Evolutionary conservation across 1,140 invertebrate species (phyloP).

Genomic region (Hesperophylax magnus): DNA sequence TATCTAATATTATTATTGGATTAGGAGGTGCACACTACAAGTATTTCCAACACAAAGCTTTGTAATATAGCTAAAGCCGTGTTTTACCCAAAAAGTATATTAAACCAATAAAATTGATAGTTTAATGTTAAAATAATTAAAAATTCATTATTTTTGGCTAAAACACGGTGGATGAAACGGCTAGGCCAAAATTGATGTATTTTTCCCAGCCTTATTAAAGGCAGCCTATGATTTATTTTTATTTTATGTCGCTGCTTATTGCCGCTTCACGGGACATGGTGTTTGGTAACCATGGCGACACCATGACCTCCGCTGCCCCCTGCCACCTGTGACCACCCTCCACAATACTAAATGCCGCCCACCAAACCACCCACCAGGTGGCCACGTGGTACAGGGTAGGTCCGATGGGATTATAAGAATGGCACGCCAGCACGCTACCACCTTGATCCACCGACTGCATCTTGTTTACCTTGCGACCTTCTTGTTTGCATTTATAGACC

Average conservation of each 20-base stretch:
- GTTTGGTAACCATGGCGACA: slow-evolving; percentile 21
- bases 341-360: slow-evolving; percentile 4
- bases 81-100: too few species aligned
- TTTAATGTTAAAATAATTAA: too few species aligned
- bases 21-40: too few species aligned
- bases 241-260: slow-evolving; percentile 31
- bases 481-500: too few species aligned
- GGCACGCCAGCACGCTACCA: slow-evolving; percentile 31
- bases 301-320: not conserved
- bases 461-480: not conserved
- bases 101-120: too few species aligned
- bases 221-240: slow-evolving; percentile 12
- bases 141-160: too few species aligned
- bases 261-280: slow-evolving; percentile 12
- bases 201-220: slow-evolving; percentile 4
- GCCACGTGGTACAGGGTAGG: slow-evolving; percentile 87
- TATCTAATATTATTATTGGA: too few species aligned
- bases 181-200: not conserved
- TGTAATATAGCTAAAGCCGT: too few species aligned
- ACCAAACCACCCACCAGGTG: slow-evolving; percentile 71
- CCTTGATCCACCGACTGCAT: not conserved
- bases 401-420: slow-evolving; percentile 58
- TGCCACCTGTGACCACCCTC: slow-evolving; percentile 34
- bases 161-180: not conserved
- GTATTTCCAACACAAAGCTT: too few species aligned